Evolutionary conservation across 2,797 vertebrate genomes (phyloP).

Genomic region (Chiroxiphia lanceolata): DNA sequence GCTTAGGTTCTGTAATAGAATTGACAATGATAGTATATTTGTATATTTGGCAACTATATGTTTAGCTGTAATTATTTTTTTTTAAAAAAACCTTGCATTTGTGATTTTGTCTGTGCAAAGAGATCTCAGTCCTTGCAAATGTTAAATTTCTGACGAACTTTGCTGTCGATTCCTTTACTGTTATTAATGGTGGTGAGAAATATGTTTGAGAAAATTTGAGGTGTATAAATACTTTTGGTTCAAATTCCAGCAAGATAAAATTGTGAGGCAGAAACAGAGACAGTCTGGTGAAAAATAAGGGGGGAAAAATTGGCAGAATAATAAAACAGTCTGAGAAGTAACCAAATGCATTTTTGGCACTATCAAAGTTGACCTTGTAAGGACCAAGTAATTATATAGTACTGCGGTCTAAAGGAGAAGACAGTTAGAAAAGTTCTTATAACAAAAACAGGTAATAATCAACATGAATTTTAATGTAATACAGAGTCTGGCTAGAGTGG

Average conservation of each 20-base stretch:
- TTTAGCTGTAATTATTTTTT: background rate
- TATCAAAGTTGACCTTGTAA: background rate
- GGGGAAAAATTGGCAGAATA: background rate
- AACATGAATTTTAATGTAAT: background rate
- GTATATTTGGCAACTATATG: background rate
- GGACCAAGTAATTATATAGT: background rate
- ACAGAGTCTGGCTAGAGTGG: background rate
- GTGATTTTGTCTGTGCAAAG: background rate
- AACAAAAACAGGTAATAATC: background rate
- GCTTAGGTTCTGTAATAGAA: background rate
- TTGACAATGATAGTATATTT: background rate
- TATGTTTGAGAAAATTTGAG: background rate
- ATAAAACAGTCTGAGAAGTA: background rate
- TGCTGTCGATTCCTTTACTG: background rate
- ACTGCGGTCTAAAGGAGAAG: background rate
- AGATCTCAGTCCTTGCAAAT: background rate
- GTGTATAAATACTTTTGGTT: background rate
- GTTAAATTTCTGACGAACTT: background rate
- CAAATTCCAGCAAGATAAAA: background rate
- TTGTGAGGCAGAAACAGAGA: background rate
- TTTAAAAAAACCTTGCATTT: background rate
- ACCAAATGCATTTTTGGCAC: background rate
- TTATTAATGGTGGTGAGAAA: background rate
- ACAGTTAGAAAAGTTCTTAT: background rate
- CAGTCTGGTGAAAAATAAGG: background rate